A percentile compares a stretch with the other conserved stretches of the same genome.
These are phyloP conservation scores for Trissolcus brochymenae DNA, from an alignment of 2,888 invertebrate species.

Conservation along the genomic window DNA sequence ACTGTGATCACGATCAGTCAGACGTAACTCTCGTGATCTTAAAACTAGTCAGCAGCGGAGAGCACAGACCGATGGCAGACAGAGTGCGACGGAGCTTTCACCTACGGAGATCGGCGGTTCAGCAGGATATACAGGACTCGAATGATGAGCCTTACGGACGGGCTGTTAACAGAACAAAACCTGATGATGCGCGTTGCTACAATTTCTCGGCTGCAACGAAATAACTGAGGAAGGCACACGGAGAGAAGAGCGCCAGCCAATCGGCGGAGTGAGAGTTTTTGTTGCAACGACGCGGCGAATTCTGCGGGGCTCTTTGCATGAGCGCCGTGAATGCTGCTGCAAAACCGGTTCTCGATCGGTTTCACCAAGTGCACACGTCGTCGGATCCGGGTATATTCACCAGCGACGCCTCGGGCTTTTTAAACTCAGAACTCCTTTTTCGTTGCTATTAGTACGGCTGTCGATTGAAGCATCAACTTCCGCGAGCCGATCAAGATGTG, in stretches of 20 bases:
- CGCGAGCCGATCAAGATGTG: constrained; percentile 66
- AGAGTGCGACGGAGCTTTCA: constrained; percentile 34
- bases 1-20: constrained; percentile 49
- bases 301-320: constrained; percentile 9
- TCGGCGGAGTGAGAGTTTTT: constrained; percentile 41
- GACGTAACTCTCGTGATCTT: constrained; percentile 45
- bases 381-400: constrained; percentile 71
- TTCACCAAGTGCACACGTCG: constrained; percentile 66
- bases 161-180: constrained; percentile 22
- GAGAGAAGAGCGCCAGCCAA: not conserved
- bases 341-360: constrained; percentile 72
- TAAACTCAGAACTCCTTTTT: constrained; percentile 59
- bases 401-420: constrained; percentile 54
- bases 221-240: constrained; percentile 15
- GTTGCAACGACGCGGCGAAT: constrained; percentile 39
- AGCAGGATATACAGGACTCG: constrained; percentile 21
- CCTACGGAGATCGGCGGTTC: constrained; percentile 20
- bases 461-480: constrained; percentile 66
- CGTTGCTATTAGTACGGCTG: constrained; percentile 58
- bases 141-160: constrained; percentile 25
- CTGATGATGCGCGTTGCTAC: constrained; percentile 44
- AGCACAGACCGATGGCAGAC: constrained; percentile 53
- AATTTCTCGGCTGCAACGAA: constrained; percentile 27
- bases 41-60: constrained; percentile 39
- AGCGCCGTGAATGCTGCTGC: constrained; percentile 48